phyloP scores from a whole-genome alignment of 1,140 invertebrate species.

The Yoshiicerus persimilis region DNA sequence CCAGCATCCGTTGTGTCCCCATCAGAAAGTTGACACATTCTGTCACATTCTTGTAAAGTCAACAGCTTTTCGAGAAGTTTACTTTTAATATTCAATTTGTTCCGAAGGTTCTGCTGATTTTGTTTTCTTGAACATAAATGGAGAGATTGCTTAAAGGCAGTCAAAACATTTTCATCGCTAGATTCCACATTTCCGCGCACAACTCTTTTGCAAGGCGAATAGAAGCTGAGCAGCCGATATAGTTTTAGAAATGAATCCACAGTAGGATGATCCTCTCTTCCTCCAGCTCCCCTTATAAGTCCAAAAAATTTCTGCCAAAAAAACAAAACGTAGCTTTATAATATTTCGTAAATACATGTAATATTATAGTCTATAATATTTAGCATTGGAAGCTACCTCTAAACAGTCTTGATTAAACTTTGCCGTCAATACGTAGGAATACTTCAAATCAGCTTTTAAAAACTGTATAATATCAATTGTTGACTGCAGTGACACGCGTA shows the following conservation, averaged over 20 bases:
- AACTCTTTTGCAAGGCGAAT: neutral
- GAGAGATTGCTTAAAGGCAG: neutral
- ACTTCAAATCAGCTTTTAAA: neutral
- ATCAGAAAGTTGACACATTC: no score
- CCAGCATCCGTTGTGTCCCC: neutral
- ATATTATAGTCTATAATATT: neutral
- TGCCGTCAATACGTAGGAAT: neutral
- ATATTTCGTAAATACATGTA: neutral
- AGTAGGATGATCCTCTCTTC: conserved; percentile 28
- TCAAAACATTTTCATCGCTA: neutral
- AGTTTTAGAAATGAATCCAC: neutral
- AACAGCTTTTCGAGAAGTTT: neutral
- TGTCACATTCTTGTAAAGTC: no score
- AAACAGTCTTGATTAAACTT: conserved; percentile 31
- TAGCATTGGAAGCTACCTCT: neutral
- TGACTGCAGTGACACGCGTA: neutral
- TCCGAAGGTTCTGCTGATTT: neutral
- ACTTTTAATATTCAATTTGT: neutral
- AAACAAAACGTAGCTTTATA: neutral
- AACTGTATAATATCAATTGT: neutral
- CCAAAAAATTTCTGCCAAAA: conserved; percentile 13
- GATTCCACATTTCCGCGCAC: neutral
- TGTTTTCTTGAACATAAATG: neutral
- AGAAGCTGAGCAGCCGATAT: conserved; percentile 4
- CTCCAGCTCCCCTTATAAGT: neutral